Evolutionary conservation across 2,113 vertebrate genomes (phyloP).

Genomic region (Silurus asotus): DNA sequence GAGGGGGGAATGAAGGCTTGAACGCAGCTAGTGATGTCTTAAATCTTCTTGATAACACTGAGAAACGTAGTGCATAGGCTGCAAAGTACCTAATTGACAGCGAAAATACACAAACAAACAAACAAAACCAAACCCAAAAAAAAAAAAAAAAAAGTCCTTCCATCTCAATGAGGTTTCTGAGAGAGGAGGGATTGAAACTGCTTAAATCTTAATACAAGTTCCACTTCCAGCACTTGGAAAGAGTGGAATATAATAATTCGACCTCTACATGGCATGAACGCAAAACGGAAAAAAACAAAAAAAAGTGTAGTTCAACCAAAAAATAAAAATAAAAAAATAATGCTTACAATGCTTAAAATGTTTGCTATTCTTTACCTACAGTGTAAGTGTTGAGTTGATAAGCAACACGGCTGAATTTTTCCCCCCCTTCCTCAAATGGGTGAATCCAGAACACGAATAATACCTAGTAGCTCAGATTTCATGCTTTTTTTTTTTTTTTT

Average conservation of each 20-base stretch:
- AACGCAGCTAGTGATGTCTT: constrained; percentile 39
- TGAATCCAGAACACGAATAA: constrained; percentile 5
- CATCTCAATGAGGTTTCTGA: constrained; percentile 33
- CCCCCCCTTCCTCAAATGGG: too few species aligned
- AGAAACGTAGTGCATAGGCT: constrained; percentile 52
- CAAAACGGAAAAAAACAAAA: background rate
- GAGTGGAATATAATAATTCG: constrained; percentile 40
- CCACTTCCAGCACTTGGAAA: background rate
- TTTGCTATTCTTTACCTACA: constrained; percentile 33
- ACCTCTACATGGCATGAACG: constrained; percentile 5
- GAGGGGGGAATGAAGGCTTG: background rate
- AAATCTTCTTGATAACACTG: constrained; percentile 53
- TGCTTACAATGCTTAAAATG: constrained; percentile 6
- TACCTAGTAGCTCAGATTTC: constrained; percentile 3
- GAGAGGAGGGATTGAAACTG: constrained; percentile 2
- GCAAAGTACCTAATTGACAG: constrained; percentile 55
- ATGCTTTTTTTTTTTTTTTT: constrained; percentile 15
- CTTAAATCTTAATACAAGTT: constrained; percentile 26
- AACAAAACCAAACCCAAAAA: background rate
- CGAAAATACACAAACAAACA: constrained; percentile 3
- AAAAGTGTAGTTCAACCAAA: too few species aligned
- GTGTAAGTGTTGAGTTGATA: constrained; percentile 7
- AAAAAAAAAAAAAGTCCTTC: background rate
- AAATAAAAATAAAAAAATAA: background rate
- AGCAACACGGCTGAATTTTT: constrained; percentile 3